Evolutionary conservation across 2,888 invertebrate genomes (phyloP).

Genomic region (Ormyrus pomaceus): DNA sequence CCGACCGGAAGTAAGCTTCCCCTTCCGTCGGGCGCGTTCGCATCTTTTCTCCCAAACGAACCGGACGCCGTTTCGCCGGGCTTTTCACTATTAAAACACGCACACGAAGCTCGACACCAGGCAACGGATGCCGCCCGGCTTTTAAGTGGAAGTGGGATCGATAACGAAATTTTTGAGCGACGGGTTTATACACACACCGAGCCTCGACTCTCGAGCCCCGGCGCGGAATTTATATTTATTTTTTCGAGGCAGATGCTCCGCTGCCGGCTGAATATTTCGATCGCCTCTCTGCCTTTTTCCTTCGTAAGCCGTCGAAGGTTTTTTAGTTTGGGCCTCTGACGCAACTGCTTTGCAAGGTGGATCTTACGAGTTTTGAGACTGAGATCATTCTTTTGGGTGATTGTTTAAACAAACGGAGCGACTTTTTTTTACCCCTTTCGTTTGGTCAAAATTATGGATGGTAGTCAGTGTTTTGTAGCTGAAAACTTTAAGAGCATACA

Average conservation of each 20-base stretch:
- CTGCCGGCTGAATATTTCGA: not conserved
- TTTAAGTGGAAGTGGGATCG: constrained; percentile 43
- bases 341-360: too few relatives aligned
- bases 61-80: constrained; percentile 16
- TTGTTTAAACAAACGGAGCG: too few relatives aligned
- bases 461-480: too few relatives aligned
- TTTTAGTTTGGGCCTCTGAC: too few relatives aligned
- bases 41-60: constrained; percentile 16
- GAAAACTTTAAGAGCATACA: too few relatives aligned
- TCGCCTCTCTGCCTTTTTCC: too few relatives aligned
- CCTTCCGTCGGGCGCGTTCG: constrained; percentile 10
- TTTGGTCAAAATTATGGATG: too few relatives aligned
- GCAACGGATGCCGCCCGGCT: not conserved
- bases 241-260: constrained; percentile 2
- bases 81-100: constrained; percentile 14
- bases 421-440: too few relatives aligned
- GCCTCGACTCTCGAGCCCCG: not conserved
- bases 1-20: constrained; percentile 44
- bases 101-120: not conserved
- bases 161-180: constrained; percentile 41
- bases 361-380: too few relatives aligned
- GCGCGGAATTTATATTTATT: not conserved
- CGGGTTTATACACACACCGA: not conserved
- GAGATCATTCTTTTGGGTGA: too few relatives aligned
- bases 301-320: too few relatives aligned